Evolutionary conservation across 2,888 invertebrate genomes (phyloP).

Genomic region (Eristalis intricaria): DNA sequence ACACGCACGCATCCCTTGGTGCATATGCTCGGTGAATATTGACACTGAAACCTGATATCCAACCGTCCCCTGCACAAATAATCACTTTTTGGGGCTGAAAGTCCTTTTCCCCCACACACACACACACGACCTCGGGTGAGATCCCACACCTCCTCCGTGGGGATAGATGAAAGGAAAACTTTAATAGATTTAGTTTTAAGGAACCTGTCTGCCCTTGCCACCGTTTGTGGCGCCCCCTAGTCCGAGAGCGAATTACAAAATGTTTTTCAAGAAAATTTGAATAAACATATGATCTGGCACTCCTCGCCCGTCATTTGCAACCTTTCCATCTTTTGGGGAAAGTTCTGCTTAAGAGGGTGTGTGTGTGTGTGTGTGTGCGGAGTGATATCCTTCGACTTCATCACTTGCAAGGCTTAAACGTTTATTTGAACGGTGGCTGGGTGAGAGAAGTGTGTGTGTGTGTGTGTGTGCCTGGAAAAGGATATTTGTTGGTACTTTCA

Average conservation of each 20-base stretch:
- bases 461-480: not conserved
- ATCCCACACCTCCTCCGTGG: not conserved
- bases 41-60: conserved; percentile 65
- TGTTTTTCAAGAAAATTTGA: conserved; percentile 64
- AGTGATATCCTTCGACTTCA: conserved; percentile 50
- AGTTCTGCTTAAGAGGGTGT: not conserved
- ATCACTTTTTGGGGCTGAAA: conserved; percentile 53
- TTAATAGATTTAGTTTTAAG: conserved; percentile 69
- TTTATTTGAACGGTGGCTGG: conserved; percentile 26
- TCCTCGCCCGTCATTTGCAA: not conserved
- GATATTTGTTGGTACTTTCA: conserved; percentile 52
- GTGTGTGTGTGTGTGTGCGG: not conserved
- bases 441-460: too few relatives aligned
- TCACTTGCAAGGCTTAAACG: conserved; percentile 51
- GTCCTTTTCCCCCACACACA: conserved; percentile 33
- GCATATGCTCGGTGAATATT: conserved; percentile 46
- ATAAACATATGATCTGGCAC: conserved; percentile 50
- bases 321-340: not conserved
- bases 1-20: not conserved
- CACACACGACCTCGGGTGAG: not conserved
- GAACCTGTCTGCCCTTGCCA: conserved; percentile 10
- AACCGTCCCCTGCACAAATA: conserved; percentile 61
- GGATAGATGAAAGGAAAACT: conserved; percentile 57
- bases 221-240: not conserved
- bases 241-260: conserved; percentile 61